phyloP scores from a whole-genome alignment of 1,140 invertebrate genomes.

The Diachasmimorpha longicaudata region DNA sequence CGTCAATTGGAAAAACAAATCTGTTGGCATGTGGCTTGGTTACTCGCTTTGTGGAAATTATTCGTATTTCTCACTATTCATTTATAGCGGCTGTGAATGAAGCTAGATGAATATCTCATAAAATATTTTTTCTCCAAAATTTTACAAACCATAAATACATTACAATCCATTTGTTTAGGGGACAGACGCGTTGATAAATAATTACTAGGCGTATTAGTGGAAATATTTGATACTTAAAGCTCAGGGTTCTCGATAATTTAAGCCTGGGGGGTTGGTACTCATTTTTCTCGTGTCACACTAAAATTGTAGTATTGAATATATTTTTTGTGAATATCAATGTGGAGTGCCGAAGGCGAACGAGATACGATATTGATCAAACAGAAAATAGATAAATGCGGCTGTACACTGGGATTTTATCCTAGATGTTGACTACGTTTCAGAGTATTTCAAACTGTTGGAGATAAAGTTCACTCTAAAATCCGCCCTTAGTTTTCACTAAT shows the following conservation, averaged over 20 bases:
- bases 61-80: too few relatives aligned
- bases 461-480: not conserved
- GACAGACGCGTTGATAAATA: too few relatives aligned
- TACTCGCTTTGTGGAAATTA: not conserved
- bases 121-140: too few relatives aligned
- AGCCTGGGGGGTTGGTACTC: not conserved
- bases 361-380: slow-evolving; percentile 60
- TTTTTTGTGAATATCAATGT: slow-evolving; percentile 35
- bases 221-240: not conserved
- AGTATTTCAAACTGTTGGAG: not conserved
- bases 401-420: not conserved
- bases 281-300: not conserved
- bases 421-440: not conserved
- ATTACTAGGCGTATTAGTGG: too few relatives aligned
- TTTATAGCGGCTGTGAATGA: too few relatives aligned
- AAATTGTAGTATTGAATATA: slow-evolving; percentile 12
- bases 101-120: too few relatives aligned
- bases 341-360: slow-evolving; percentile 35
- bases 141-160: too few relatives aligned
- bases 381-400: slow-evolving; percentile 39
- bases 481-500: not conserved
- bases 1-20: not conserved
- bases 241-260: not conserved
- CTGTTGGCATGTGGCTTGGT: not conserved
- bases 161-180: too few relatives aligned